Base-by-base conservation (phyloP, 2,797 vertebrate genomes). In the Mus caroli region DNA sequence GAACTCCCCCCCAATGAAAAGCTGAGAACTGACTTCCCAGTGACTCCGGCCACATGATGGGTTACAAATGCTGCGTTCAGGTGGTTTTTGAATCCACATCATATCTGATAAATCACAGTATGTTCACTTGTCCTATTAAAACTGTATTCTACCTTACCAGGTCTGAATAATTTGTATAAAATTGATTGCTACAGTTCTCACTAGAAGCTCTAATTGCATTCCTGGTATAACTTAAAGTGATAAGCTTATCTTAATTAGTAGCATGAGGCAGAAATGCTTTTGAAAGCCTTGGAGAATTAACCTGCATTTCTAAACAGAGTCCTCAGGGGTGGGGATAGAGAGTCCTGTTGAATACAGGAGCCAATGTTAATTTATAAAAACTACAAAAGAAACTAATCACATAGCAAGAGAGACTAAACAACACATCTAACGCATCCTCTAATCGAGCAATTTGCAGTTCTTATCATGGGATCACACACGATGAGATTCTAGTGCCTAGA, bases 181-280 rank as follows among this genome's bases (percentile, higher is more conserved):
- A 98, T 98, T 98, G 98, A 99, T 98, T 98, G 97, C 98, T 98
- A 96, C 97, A 96, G 97, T 98, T 98, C 98, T 98, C 98, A 98
- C 97, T 97, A 97, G 98, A 98, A 98, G 93, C 96, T 98, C 98
- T 99, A 99, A 98, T 98, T 99, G 98, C 98, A 97, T 98, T 98
- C 98, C 97, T 98, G 92, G 97, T 98, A 97, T 98, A 99, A 99
- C 98, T 98, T 99, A 98, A 98, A 99, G 98, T 97, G 98, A 99
- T 98, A 99, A 98, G 98, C 98, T 98, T 99, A 99, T 99, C 98
- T 98, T 99, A 99, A 99, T 99, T 98, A 99, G 98, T 98, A 98
- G 97, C 97, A 98, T 98, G 98, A 98, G 98, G 98, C 97, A 98
- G 98, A 98, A 98, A 98, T 98, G 97, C 92, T 98, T 98, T 97